A percentile compares a stretch with the other conserved stretches of the same genome.
phyloP scores from a whole-genome alignment of 2,797 vertebrate genomes.

The Rhinella marina region DNA sequence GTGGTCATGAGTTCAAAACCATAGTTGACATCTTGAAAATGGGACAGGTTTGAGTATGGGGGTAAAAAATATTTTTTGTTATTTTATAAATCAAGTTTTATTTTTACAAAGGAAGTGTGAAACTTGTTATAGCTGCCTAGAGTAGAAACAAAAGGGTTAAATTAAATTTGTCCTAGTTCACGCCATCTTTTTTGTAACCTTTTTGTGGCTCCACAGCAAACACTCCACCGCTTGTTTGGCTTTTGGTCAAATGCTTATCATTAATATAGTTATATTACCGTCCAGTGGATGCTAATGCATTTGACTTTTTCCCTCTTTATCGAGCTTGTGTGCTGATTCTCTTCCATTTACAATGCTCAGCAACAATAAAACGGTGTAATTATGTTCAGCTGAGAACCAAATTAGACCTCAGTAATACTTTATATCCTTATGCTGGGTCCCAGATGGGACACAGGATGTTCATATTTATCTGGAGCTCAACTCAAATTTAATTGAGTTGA shows the following conservation, averaged over 20 bases:
- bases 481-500: slow-evolving; percentile 24
- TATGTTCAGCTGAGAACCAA: slow-evolving; percentile 36
- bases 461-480: slow-evolving; percentile 36
- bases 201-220: neutral
- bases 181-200: neutral
- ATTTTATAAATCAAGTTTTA: no score
- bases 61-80: no score
- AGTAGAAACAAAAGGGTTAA: neutral
- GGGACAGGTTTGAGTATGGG: no score
- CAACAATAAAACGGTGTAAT: slow-evolving; percentile 35
- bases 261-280: slow-evolving; percentile 31
- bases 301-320: slow-evolving; percentile 30
- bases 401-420: slow-evolving; percentile 40
- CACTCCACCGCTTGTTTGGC: slow-evolving; percentile 34
- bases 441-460: slow-evolving; percentile 27
- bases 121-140: no score
- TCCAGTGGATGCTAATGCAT: slow-evolving; percentile 35
- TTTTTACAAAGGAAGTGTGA: no score
- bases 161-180: neutral
- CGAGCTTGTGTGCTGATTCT: slow-evolving; percentile 2
- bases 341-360: slow-evolving; percentile 19
- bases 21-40: no score
- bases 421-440: slow-evolving; percentile 17
- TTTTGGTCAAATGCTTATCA: slow-evolving; percentile 24
- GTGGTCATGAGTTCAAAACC: no score